Conservation (phyloP, 2,113 vertebrate genomes). For the Saguinus imperator region DNA sequence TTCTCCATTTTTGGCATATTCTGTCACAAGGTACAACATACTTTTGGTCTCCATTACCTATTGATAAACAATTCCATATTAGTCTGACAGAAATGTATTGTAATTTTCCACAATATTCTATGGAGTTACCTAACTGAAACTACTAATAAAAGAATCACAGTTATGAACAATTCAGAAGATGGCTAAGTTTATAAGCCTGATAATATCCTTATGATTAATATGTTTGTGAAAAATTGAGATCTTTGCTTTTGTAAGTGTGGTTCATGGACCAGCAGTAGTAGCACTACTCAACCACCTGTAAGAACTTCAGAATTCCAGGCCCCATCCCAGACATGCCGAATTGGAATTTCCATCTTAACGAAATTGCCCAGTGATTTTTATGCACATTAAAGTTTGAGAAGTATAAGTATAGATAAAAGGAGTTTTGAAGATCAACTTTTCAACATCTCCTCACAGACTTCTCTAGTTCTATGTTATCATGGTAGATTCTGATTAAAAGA, state of each 20-base stretch:
- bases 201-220: background rate
- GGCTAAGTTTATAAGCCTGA: background rate
- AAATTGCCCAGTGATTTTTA: background rate
- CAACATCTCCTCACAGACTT: background rate
- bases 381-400: background rate
- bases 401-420: background rate
- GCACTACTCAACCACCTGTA: background rate
- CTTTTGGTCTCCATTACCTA: constrained; percentile 99
- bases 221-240: background rate
- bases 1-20: constrained; percentile 99
- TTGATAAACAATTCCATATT: constrained; percentile 57
- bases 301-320: background rate
- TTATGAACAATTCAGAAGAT: background rate
- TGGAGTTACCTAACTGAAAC: constrained; percentile 1
- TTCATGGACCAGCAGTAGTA: background rate
- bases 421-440: constrained; percentile 23
- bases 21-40: constrained; percentile 99
- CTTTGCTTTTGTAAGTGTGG: background rate
- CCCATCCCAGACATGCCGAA: background rate
- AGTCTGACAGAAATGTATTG: constrained; percentile 44
- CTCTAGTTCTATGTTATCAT: background rate
- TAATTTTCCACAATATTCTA: background rate
- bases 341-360: background rate
- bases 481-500: background rate
- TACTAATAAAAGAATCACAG: background rate